These are phyloP conservation scores for Apotomis capreana DNA, from an alignment of 2,888 invertebrate species.

Conservation along the genomic window DNA sequence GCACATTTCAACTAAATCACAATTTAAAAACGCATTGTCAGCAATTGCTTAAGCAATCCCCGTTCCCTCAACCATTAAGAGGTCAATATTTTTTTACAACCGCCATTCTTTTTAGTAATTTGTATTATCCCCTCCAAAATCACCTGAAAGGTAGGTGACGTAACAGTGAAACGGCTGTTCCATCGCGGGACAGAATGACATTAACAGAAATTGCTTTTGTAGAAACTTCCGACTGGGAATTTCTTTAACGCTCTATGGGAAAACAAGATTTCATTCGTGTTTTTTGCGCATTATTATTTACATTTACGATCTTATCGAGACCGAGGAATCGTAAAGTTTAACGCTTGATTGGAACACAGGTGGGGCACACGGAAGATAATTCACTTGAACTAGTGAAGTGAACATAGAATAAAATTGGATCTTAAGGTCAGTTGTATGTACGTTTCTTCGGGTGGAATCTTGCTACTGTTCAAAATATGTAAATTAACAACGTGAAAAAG, in stretches of 20 bases:
- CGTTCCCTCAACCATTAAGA: slow-evolving; percentile 2
- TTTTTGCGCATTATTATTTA: slow-evolving; percentile 38
- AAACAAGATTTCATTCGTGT: slow-evolving; percentile 37
- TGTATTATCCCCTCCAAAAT: slow-evolving; percentile 13
- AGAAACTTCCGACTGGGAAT: slow-evolving; percentile 31
- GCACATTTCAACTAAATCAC: too few relatives aligned
- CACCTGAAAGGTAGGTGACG: slow-evolving; percentile 22
- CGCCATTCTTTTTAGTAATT: slow-evolving; percentile 17
- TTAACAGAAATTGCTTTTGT: slow-evolving; percentile 41
- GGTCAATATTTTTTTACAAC: slow-evolving; percentile 13
- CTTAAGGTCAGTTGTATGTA: too few relatives aligned
- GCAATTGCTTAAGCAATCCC: slow-evolving; percentile 1
- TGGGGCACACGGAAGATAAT: not conserved
- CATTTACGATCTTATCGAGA: slow-evolving; percentile 19
- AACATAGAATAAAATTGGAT: too few relatives aligned
- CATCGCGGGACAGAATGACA: slow-evolving; percentile 28
- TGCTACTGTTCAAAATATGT: too few relatives aligned
- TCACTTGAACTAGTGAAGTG: not conserved
- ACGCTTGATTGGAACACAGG: slow-evolving; percentile 33
- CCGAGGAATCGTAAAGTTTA: slow-evolving; percentile 35
- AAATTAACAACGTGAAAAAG: too few relatives aligned
- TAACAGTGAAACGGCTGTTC: slow-evolving; percentile 22
- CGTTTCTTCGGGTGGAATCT: too few relatives aligned
- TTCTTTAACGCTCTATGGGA: slow-evolving; percentile 26
- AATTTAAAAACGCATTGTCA: slow-evolving; percentile 21